Evolutionary conservation across 2,888 invertebrate genomes (phyloP).

Genomic region (Rhimphoctona megacephalus): DNA sequence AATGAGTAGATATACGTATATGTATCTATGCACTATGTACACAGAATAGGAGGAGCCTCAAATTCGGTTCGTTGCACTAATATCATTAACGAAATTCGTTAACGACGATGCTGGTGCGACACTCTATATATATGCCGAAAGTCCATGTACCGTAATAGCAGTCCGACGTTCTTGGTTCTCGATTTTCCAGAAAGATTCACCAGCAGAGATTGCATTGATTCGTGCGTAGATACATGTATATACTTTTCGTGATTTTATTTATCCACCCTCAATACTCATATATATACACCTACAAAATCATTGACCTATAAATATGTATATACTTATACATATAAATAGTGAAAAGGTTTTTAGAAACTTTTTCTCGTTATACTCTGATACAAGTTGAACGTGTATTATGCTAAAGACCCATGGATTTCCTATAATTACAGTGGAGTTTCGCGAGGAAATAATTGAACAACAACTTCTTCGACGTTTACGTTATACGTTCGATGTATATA

Average conservation of each 20-base stretch:
- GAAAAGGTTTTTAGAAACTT: conserved; percentile 27
- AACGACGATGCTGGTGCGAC: conserved; percentile 69
- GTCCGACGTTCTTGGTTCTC: conserved; percentile 43
- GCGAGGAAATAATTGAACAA: conserved; percentile 64
- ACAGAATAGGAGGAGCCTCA: conserved; percentile 42
- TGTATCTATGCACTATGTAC: conserved; percentile 17
- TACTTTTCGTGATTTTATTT: conserved; percentile 23
- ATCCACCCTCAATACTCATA: background rate
- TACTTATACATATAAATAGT: background rate
- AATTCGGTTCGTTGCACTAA: conserved; percentile 71
- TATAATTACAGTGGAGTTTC: conserved; percentile 59
- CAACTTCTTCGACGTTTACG: conserved; percentile 60
- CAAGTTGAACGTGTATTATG: conserved; percentile 53
- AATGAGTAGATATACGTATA: conserved; percentile 27
- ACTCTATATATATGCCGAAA: conserved; percentile 22
- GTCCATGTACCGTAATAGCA: conserved; percentile 22
- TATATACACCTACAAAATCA: background rate
- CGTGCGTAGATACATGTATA: conserved; percentile 25
- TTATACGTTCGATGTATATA: background rate
- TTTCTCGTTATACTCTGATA: conserved; percentile 29
- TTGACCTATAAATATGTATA: background rate
- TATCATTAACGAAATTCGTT: conserved; percentile 78
- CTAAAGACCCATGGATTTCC: conserved; percentile 64
- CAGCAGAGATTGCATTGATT: conserved; percentile 55
- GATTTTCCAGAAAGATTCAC: conserved; percentile 51